Base-by-base conservation (phyloP, 2,797 vertebrate genomes). In the Numenius phaeopus region DNA sequence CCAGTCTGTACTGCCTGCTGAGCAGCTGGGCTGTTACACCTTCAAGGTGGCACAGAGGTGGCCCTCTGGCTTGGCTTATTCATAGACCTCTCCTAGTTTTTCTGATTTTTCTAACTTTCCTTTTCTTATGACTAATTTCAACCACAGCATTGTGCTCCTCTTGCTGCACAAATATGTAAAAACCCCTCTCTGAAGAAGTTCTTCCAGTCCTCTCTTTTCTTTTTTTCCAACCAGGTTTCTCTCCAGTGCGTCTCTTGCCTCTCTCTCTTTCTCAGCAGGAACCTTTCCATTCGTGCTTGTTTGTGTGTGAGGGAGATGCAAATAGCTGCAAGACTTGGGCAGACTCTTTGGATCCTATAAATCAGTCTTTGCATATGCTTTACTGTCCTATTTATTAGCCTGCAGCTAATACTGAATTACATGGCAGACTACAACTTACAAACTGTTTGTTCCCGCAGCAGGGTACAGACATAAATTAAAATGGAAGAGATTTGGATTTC, bases 391-490 rank as follows among this genome's bases (percentile, higher is more conserved):
- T 94, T 95, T 78, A 57, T 52, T 49, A n/a, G 83, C 91, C 67
- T 93, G 94, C 58, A 92, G 92, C 93, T 72, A 58, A 72, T 14
- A 27, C 58, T 58, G 94, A 94, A 89, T 82, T 93, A 78, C 88
- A 69, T 65, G 76, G 87, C 71, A 84, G 89, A 39, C 59, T 92
- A 89, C 89, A 69, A 69, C 65, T 83, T 75, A 83, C 32, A 83
- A 59, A 81, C 76, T 91, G 73, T 95, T 95, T 97, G 97, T 95
- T 98, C 83, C 96, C 97, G 42, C 97, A 97, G 97, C 96, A 91
- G 94, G 98, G 87, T 65, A 81, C 73, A 84, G 90, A 92, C 88
- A 90, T 96, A 96, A 95, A 93, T 97, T 93, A 92, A 87, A 95
- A 96, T 96, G 87, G 96, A 97, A 92, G 91, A 95, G 91, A 3